Conservation (phyloP, 1,140 invertebrate species). For the Palaemon carinicauda region DNA sequence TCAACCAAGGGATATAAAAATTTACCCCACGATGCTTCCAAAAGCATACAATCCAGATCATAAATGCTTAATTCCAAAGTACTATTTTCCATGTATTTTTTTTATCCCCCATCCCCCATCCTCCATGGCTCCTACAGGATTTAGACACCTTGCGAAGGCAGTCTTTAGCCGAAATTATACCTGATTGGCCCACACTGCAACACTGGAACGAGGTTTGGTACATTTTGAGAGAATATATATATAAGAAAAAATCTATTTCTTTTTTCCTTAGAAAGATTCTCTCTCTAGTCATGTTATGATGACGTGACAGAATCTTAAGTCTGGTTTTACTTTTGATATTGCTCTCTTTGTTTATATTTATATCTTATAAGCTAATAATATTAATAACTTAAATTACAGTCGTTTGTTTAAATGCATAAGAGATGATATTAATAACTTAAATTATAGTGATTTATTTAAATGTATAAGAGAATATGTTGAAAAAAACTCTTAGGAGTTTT, state of each 20-base stretch:
- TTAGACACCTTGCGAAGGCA: slow-evolving; percentile 28
- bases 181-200: slow-evolving; percentile 61
- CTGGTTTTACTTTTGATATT: slow-evolving; percentile 8
- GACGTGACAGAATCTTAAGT: background rate
- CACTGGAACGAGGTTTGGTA: slow-evolving; percentile 55
- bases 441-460: too few species aligned
- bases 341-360: too few species aligned
- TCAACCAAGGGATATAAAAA: too few species aligned
- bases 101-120: background rate
- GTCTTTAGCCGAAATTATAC: slow-evolving; percentile 61
- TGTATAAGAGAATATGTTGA: too few species aligned
- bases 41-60: too few species aligned
- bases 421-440: too few species aligned
- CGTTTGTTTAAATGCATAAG: too few species aligned
- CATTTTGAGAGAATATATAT: slow-evolving; percentile 28
- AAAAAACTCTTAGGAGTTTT: too few species aligned
- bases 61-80: background rate
- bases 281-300: background rate
- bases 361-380: too few species aligned
- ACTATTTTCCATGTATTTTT: background rate
- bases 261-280: too few species aligned
- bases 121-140: slow-evolving; percentile 21
- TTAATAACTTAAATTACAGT: too few species aligned
- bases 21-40: too few species aligned
- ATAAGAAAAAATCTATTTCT: background rate